Base-by-base conservation (phyloP, 2,797 vertebrate genomes). In the Neosalanx taihuensis region DNA sequence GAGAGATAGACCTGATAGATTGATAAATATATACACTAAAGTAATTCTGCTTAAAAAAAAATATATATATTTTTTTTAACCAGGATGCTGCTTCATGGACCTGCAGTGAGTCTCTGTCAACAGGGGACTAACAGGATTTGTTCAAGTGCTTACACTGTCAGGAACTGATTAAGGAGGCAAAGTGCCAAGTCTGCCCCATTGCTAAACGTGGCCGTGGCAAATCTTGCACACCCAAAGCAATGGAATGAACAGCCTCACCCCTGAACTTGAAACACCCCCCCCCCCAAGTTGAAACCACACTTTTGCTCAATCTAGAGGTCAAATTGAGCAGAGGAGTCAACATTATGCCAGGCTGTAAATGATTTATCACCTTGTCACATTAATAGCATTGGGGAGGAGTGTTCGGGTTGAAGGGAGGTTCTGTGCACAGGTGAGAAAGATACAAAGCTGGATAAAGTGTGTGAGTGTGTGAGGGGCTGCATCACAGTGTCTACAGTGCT, bases 61-160 rank as follows among this genome's bases (percentile, higher is more conserved):
- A 26, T 26, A 26, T 17, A 18, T n/a, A 64, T 35, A 64, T 64
- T 49, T 66, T 66, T 46, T 10, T 18, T 6, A 18, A 49, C 51
- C 2, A 29, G 18, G 6, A 18, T 30, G 35, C 4, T 69, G 12
- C 30, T 58, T 20, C 9, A 31, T 31, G 18, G 49, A 67, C 9
- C 53, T 69, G 31, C 30, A 33, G 66, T 57, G 30, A 18, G 57
- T 29, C 30, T 13, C 53, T 37, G 31, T 68, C 51, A 20, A 68
- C 51, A 56, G 18, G 30, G 53, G 10, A 57, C 51, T 58, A 68
- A 68, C 31, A n/a, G 31, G 41, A 68, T 58, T 35, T 68, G 51
- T 68, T 68, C 30, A 68, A 68, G 66, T 68, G 51, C 31, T 57
- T 58, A 68, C 66, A 68, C 53, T 58, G 30, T 57, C 66, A 57